Percentiles rank a stretch among this genome's conserved stretches.
These are phyloP conservation scores for Poecilia picta DNA, from an alignment of 2,797 vertebrate species.

Conservation along the genomic window DNA sequence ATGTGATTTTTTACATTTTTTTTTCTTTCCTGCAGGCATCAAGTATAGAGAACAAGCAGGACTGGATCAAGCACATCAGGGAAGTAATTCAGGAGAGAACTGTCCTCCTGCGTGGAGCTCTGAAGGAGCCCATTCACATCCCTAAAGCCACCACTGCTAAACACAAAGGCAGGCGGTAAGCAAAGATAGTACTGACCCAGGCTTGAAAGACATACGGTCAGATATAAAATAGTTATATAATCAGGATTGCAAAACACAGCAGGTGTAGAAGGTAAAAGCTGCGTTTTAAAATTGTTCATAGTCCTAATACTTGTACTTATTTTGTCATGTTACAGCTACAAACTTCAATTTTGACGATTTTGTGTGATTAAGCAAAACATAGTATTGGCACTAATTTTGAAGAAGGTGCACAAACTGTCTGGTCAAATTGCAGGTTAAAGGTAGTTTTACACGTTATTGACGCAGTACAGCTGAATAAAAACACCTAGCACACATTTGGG, in stretches of 20 bases:
- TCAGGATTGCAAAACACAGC: neutral
- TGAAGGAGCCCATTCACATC: slow-evolving; percentile 98
- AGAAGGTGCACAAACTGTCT: neutral
- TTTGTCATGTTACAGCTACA: neutral
- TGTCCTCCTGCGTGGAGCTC: slow-evolving; percentile 93
- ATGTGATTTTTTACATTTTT: slow-evolving; percentile 8
- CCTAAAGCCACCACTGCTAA: slow-evolving; percentile 92
- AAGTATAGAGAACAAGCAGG: slow-evolving; percentile 98
- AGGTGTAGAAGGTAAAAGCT: neutral
- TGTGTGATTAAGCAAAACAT: neutral
- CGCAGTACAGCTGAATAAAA: neutral
- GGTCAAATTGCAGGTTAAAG: neutral
- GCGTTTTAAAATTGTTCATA: neutral
- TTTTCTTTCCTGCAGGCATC: slow-evolving; percentile 83
- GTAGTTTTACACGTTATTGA: neutral
- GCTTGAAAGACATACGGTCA: neutral
- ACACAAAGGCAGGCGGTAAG: slow-evolving; percentile 91
- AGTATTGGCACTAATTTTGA: neutral
- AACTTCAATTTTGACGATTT: neutral
- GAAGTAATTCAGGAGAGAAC: slow-evolving; percentile 98
- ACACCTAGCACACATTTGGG: neutral
- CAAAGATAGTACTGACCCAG: neutral
- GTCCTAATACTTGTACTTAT: neutral
- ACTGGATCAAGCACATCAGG: slow-evolving; percentile 99
- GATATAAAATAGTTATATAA: neutral